phyloP scores from a whole-genome alignment of 2,888 invertebrate genomes.

The Seira sanloemensis region DNA sequence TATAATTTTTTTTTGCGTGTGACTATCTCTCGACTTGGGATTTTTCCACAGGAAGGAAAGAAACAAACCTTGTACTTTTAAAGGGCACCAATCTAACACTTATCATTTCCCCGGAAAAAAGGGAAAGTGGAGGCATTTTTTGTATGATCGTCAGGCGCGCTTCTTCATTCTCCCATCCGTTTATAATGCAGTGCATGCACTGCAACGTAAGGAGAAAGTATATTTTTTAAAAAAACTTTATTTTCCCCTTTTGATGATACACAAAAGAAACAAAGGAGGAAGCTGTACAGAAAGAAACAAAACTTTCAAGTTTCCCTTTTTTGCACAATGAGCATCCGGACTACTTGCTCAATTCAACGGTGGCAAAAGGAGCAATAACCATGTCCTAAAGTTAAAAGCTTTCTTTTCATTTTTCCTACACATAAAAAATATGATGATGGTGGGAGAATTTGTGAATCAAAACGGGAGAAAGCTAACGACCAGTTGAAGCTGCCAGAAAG shows the following conservation, averaged over 20 bases:
- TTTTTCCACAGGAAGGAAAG: too few relatives aligned
- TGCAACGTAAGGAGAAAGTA: not conserved
- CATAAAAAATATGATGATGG: too few relatives aligned
- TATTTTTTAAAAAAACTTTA: not conserved
- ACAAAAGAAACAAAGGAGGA: not conserved
- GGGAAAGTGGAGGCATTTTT: too few relatives aligned
- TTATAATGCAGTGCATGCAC: not conserved
- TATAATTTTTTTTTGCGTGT: too few relatives aligned
- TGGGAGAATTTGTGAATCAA: not conserved
- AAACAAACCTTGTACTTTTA: too few relatives aligned
- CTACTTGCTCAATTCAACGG: too few relatives aligned
- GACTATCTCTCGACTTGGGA: too few relatives aligned
- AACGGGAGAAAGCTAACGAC: not conserved
- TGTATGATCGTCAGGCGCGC: too few relatives aligned
- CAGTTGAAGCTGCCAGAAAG: slow-evolving; percentile 2
- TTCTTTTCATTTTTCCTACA: not conserved
- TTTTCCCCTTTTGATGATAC: not conserved
- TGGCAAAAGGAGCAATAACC: not conserved
- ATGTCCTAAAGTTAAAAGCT: not conserved
- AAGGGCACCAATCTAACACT: too few relatives aligned
- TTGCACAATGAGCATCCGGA: too few relatives aligned
- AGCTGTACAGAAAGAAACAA: not conserved
- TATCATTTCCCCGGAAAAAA: too few relatives aligned
- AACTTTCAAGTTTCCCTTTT: slow-evolving; percentile 7
- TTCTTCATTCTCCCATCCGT: not conserved